phyloP scores from a whole-genome alignment of 2,888 invertebrate species.

The Steinernema carpocapsae region DNA sequence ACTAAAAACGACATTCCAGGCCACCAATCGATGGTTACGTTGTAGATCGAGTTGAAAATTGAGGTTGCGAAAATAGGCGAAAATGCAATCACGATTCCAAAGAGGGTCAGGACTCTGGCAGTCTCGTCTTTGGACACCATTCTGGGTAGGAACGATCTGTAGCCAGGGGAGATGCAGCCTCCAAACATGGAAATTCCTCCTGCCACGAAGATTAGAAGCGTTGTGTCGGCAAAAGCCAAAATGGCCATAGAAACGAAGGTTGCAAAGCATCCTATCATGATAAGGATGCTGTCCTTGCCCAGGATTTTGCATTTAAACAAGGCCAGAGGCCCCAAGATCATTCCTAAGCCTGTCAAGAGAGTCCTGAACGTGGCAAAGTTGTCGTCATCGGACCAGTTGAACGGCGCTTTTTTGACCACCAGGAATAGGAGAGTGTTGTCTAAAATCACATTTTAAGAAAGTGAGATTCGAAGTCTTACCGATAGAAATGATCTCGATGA shows the following conservation, averaged over 20 bases:
- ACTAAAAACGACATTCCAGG: conserved; percentile 65
- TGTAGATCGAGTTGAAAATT: conserved; percentile 62
- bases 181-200: conserved; percentile 50
- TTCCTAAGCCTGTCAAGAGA: conserved; percentile 43
- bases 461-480: neutral
- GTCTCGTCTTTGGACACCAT: conserved; percentile 67
- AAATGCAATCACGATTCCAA: conserved; percentile 51
- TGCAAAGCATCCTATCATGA: conserved; percentile 53
- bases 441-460: conserved; percentile 40
- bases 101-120: conserved; percentile 56
- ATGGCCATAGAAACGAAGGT: conserved; percentile 45
- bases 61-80: conserved; percentile 59
- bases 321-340: conserved; percentile 48
- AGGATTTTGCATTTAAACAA: conserved; percentile 49
- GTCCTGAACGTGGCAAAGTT: conserved; percentile 47
- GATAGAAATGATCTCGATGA: conserved; percentile 15
- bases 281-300: conserved; percentile 60
- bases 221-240: conserved; percentile 55
- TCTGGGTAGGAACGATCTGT: conserved; percentile 60
- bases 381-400: conserved; percentile 59
- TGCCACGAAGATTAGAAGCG: conserved; percentile 55
- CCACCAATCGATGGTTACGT: conserved; percentile 57
- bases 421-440: conserved; percentile 56
- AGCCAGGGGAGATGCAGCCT: conserved; percentile 61
- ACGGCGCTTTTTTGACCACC: conserved; percentile 60